Evolutionary conservation across 1,140 invertebrate species (phyloP).

Genomic region (Caerostris darwini): DNA sequence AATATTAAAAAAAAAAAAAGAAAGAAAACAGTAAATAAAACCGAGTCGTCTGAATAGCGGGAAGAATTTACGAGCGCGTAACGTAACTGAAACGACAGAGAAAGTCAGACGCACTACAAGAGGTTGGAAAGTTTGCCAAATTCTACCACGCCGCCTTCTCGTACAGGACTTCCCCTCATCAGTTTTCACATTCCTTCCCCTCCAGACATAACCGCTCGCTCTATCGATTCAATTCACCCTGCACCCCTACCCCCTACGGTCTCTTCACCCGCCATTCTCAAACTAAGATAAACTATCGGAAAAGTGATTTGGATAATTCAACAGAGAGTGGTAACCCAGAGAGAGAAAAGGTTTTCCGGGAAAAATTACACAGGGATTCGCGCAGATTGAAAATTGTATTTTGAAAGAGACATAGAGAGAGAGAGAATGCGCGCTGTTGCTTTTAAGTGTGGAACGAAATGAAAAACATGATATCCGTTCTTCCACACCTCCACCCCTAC

Average conservation of each 20-base stretch:
- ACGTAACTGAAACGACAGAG: not conserved
- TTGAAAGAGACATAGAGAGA: too few species aligned
- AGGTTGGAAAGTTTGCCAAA: too few species aligned
- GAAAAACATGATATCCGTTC: not conserved
- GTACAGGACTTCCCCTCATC: not conserved
- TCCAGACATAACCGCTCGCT: not conserved
- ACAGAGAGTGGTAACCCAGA: not conserved
- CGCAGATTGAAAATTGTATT: constrained; percentile 15
- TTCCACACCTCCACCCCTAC: not conserved
- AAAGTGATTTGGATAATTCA: constrained; percentile 64
- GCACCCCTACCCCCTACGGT: not conserved
- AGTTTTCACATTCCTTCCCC: constrained; percentile 26
- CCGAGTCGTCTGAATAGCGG: not conserved
- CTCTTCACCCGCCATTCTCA: not conserved
- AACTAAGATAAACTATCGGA: constrained; percentile 67
- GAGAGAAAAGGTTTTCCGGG: constrained; percentile 14
- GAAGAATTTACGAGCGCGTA: constrained; percentile 31
- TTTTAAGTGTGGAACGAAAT: not conserved
- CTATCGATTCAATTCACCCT: not conserved
- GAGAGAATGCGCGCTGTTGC: not conserved
- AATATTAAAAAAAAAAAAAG: not conserved
- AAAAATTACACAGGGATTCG: not conserved
- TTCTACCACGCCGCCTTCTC: not conserved
- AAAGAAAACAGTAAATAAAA: not conserved
- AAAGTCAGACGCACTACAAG: not conserved